phyloP scores from a whole-genome alignment of 2,888 invertebrate species.

The Pseudanteris insignis region DNA sequence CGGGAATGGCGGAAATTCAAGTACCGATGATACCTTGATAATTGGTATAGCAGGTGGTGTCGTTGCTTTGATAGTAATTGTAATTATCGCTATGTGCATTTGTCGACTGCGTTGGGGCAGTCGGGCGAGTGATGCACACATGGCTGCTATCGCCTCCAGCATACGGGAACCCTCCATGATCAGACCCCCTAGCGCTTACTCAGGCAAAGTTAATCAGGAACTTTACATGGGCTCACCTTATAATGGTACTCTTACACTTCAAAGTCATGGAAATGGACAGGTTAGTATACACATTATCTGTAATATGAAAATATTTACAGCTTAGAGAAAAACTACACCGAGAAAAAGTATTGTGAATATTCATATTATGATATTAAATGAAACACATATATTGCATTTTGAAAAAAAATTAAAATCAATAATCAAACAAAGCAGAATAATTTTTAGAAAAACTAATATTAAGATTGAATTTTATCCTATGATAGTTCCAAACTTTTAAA shows the following conservation, averaged over 20 bases:
- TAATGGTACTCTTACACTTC: constrained; percentile 55
- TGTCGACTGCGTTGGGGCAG: constrained; percentile 78
- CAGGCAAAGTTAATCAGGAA: constrained; percentile 61
- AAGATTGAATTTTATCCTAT: too few relatives aligned
- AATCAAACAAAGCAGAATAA: too few relatives aligned
- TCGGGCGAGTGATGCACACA: constrained; percentile 57
- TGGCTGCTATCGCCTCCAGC: constrained; percentile 59
- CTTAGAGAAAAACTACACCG: too few relatives aligned
- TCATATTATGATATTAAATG: too few relatives aligned
- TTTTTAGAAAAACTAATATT: too few relatives aligned
- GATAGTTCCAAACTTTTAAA: too few relatives aligned
- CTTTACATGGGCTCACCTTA: constrained; percentile 56
- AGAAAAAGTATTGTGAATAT: too few relatives aligned
- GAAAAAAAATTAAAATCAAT: too few relatives aligned
- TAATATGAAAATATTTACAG: too few relatives aligned
- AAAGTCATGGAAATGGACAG: constrained; percentile 54
- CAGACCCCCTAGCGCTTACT: constrained; percentile 59
- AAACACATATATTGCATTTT: too few relatives aligned
- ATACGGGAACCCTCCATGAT: constrained; percentile 63
- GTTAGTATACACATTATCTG: too few relatives aligned
- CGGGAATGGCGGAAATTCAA: constrained; percentile 70
- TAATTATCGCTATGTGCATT: constrained; percentile 89
- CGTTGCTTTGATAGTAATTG: constrained; percentile 87
- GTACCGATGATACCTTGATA: constrained; percentile 90
- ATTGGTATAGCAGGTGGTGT: constrained; percentile 95